phyloP scores from a whole-genome alignment of 2,113 vertebrate genomes.

The Clinocottus analis region DNA sequence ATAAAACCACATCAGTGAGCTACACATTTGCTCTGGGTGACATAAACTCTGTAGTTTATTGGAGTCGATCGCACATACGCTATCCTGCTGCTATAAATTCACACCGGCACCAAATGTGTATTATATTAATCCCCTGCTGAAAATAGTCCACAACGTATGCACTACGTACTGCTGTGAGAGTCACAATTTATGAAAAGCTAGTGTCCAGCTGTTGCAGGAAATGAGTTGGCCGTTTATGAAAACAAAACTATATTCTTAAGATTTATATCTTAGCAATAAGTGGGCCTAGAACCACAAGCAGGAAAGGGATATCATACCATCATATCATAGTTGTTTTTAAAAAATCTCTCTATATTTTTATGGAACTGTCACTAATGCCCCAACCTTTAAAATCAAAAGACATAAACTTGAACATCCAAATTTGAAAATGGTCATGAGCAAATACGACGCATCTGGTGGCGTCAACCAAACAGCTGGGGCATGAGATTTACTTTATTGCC shows the following conservation, averaged over 20 bases:
- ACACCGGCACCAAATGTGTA: background rate
- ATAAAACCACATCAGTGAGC: background rate
- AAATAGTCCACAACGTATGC: background rate
- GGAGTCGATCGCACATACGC: background rate
- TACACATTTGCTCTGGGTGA: background rate
- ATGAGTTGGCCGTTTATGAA: background rate
- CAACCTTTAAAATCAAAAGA: background rate
- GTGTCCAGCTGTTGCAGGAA: background rate
- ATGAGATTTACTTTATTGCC: background rate
- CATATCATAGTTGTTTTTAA: background rate
- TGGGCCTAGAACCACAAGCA: background rate
- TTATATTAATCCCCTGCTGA: constrained; percentile 9
- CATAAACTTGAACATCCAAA: background rate
- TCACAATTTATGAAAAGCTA: background rate
- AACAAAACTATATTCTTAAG: background rate
- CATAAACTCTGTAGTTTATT: background rate
- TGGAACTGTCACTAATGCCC: background rate
- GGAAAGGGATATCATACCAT: background rate
- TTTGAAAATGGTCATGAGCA: background rate
- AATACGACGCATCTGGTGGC: background rate
- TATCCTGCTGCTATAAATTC: constrained; percentile 6
- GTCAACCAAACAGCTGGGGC: constrained; percentile 22
- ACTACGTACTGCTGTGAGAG: background rate
- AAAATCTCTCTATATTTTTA: background rate
- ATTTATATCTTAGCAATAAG: background rate